Evolutionary conservation across 2,113 vertebrate species (phyloP).

Genomic region (Ophthalmolycus amberensis): DNA sequence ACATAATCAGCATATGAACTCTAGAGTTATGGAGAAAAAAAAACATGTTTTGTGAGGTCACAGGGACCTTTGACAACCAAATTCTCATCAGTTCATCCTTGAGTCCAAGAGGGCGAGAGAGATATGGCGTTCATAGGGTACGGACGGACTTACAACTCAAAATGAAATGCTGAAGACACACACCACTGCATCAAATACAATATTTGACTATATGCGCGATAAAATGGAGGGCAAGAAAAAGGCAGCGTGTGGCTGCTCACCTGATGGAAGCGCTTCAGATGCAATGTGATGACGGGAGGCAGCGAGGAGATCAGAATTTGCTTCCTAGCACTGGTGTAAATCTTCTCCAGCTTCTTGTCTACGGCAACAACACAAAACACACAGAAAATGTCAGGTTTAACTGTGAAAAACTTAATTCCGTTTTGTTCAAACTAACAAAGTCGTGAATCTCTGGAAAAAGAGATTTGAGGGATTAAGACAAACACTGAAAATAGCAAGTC

Average conservation of each 20-base stretch:
- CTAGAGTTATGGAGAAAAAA: not conserved
- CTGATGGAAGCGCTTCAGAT: conserved; percentile 98
- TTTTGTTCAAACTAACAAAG: not conserved
- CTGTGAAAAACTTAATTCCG: not conserved
- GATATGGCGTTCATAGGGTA: not conserved
- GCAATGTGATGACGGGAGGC: conserved; percentile 93
- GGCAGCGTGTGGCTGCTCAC: conserved; percentile 61
- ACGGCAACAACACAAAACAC: conserved; percentile 49
- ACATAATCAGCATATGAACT: no score
- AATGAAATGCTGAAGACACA: no score
- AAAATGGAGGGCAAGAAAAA: not conserved
- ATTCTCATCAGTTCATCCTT: not conserved
- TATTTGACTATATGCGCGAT: not conserved
- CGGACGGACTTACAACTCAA: not conserved
- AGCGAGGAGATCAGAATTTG: conserved; percentile 94
- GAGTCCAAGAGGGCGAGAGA: not conserved
- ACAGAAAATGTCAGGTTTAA: not conserved
- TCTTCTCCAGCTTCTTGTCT: conserved; percentile 91
- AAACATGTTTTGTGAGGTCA: not conserved
- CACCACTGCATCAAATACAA: not conserved
- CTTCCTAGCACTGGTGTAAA: conserved; percentile 96
- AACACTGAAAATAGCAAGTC: not conserved
- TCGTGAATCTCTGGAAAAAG: not conserved
- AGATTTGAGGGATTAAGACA: not conserved
- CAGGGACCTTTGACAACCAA: not conserved